A percentile compares a stretch with the other conserved stretches of the same genome.
Evolutionary conservation across 1,140 invertebrate genomes (phyloP).

Genomic region (Brachionus plicatilis): DNA sequence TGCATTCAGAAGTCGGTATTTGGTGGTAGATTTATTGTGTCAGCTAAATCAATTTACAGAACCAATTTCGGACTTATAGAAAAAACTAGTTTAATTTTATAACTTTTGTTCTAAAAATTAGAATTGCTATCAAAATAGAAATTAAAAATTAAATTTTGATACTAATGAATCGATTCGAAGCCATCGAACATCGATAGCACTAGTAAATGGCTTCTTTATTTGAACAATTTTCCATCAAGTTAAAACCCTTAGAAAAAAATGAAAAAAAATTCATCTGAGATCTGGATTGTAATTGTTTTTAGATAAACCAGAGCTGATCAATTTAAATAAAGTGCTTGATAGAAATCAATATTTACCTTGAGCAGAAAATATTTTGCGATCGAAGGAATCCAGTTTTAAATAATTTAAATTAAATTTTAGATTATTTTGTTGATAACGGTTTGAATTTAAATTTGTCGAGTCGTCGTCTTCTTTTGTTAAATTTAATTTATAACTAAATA

Average conservation of each 20-base stretch:
- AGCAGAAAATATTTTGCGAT: conserved; percentile 2
- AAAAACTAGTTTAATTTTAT: too few relatives aligned
- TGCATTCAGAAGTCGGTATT: too few relatives aligned
- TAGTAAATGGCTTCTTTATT: not conserved
- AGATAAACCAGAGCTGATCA: not conserved
- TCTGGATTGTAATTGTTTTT: not conserved
- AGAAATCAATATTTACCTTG: conserved; percentile 13
- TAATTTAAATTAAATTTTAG: conserved; percentile 27
- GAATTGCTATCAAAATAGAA: too few relatives aligned
- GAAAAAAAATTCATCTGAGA: not conserved
- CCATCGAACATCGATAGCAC: not conserved
- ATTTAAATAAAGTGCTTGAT: not conserved
- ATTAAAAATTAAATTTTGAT: not conserved
- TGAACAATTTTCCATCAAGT: not conserved
- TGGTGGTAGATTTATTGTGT: too few relatives aligned
- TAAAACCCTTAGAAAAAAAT: not conserved
- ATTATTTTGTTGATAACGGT: not conserved
- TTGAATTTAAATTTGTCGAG: conserved; percentile 20
- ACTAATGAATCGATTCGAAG: not conserved
- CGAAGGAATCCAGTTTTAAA: conserved; percentile 35
- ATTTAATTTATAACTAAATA: not conserved
- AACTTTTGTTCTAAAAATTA: too few relatives aligned
- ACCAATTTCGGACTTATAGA: too few relatives aligned
- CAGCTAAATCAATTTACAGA: too few relatives aligned
- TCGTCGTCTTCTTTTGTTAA: not conserved